Conservation (phyloP, 2,888 invertebrate species). For the Epistrophella euchroma region DNA sequence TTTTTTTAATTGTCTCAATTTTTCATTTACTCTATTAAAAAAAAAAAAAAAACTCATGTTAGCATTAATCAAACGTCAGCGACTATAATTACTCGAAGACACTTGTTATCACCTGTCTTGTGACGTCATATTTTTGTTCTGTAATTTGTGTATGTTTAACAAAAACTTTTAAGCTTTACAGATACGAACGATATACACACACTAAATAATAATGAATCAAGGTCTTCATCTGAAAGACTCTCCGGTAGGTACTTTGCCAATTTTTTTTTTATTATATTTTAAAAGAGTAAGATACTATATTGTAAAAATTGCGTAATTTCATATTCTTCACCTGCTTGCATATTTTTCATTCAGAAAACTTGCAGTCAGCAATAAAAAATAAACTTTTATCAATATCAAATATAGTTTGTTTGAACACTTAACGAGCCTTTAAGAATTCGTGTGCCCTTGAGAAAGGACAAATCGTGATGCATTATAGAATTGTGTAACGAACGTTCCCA, state of each 20-base stretch:
- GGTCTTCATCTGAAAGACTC: slow-evolving; percentile 52
- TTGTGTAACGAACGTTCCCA: slow-evolving; percentile 62
- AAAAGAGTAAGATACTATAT: slow-evolving; percentile 12
- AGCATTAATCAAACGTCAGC: neutral
- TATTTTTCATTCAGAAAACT: neutral
- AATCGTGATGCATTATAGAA: slow-evolving; percentile 36
- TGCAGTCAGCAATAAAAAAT: neutral
- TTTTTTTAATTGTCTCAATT: slow-evolving; percentile 14
- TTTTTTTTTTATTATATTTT: slow-evolving; percentile 35
- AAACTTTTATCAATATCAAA: neutral
- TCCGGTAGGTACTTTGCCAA: slow-evolving; percentile 51
- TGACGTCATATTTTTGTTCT: slow-evolving; percentile 45
- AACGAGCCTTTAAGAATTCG: slow-evolving; percentile 19
- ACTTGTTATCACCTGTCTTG: slow-evolving; percentile 56
- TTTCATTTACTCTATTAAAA: slow-evolving; percentile 28
- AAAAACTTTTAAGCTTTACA: slow-evolving; percentile 38
- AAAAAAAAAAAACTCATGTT: neutral
- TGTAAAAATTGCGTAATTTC: slow-evolving; percentile 48
- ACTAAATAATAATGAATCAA: slow-evolving; percentile 38
- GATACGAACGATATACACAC: slow-evolving; percentile 3
- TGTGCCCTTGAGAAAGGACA: slow-evolving; percentile 76
- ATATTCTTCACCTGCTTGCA: slow-evolving; percentile 2
- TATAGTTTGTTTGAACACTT: neutral
- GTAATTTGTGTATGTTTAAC: neutral
- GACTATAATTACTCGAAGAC: neutral